phyloP scores from a whole-genome alignment of 37 sponge, comb jelly and placozoan genomes.

The Lycopodina hypogea region DNA sequence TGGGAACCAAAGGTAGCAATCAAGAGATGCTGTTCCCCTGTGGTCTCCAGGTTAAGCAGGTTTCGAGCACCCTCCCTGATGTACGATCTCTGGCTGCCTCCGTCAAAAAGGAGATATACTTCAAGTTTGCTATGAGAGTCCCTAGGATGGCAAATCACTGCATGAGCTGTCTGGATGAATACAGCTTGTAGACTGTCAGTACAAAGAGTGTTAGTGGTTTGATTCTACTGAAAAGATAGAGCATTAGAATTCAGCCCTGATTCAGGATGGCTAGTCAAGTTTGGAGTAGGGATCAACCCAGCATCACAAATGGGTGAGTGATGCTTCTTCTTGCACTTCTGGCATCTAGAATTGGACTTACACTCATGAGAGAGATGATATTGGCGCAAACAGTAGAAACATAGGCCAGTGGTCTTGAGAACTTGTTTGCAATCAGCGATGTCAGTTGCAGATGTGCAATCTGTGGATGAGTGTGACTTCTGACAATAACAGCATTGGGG shows the following conservation, averaged over 20 bases:
- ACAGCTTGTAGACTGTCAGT: background rate
- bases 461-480: conserved; percentile 29
- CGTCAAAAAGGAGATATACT: conserved; percentile 26
- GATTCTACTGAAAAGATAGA: background rate
- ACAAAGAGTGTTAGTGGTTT: conserved; percentile 25
- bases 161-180: conserved; percentile 38
- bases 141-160: background rate
- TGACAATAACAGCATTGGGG: conserved; percentile 18
- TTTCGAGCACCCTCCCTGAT: conserved; percentile 19
- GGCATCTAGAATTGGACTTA: conserved; percentile 7
- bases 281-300: conserved; percentile 10
- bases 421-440: conserved; percentile 25
- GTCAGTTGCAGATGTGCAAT: conserved; percentile 14
- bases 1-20: conserved; percentile 17
- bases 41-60: conserved; percentile 9
- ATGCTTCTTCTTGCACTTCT: conserved; percentile 18
- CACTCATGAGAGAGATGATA: conserved; percentile 18
- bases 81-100: conserved; percentile 45
- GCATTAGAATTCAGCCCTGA: background rate
- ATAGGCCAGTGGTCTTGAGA: conserved; percentile 39
- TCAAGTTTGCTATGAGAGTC: background rate
- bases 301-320: conserved; percentile 44
- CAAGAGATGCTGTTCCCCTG: conserved; percentile 1
- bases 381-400: conserved; percentile 27
- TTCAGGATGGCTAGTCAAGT: background rate